These are phyloP conservation scores for Portevinia maculata DNA, from an alignment of 2,888 invertebrate genomes.

Conservation along the genomic window DNA sequence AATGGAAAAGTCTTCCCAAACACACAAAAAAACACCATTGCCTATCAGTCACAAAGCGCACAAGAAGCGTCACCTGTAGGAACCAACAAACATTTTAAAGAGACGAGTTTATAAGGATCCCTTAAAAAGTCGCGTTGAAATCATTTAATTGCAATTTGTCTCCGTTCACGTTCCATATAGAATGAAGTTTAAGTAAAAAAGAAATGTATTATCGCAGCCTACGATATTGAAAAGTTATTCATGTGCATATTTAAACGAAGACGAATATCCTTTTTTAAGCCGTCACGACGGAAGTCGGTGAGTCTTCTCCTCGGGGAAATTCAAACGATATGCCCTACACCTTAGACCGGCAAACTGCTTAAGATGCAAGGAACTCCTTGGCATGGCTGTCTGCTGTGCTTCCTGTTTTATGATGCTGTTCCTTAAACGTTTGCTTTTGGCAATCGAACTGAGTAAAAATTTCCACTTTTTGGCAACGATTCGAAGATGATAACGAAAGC, in stretches of 20 bases:
- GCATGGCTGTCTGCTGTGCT: conserved; percentile 10
- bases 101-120: background rate
- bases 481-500: conserved; percentile 27
- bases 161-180: conserved; percentile 11
- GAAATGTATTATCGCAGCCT: conserved; percentile 8
- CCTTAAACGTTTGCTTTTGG: conserved; percentile 58
- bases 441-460: conserved; percentile 24
- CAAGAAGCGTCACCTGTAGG: background rate
- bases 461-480: conserved; percentile 37
- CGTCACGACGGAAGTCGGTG: background rate
- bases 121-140: conserved; percentile 11
- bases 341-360: conserved; percentile 33
- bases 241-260: conserved; percentile 58
- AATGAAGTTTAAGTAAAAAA: background rate
- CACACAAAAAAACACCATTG: background rate
- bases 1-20: conserved; percentile 29
- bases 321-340: conserved; percentile 38
- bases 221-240: conserved; percentile 61
- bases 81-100: too few relatives aligned
- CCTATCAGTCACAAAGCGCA: background rate
- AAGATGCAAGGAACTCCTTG: conserved; percentile 55
- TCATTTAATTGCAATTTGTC: conserved; percentile 63
- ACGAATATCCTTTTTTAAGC: conserved; percentile 29
- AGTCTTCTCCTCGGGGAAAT: conserved; percentile 2
- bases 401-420: conserved; percentile 40